phyloP scores from a whole-genome alignment of 2,888 invertebrate species.

The Macaria liturata region DNA sequence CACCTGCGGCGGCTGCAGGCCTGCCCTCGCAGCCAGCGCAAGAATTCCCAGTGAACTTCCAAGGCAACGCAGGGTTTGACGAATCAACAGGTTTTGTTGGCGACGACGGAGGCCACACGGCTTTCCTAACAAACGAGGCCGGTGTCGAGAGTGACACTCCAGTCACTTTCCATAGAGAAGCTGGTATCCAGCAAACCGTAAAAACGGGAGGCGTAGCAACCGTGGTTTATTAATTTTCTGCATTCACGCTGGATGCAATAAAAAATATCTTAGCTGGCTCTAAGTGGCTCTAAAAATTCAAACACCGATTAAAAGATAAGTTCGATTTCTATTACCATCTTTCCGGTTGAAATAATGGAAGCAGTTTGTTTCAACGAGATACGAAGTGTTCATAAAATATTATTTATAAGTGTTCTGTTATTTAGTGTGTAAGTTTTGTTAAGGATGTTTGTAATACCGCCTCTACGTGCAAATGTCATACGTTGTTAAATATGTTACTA shows the following conservation, averaged over 20 bases:
- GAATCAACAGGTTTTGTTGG: slow-evolving; percentile 53
- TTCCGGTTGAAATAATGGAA: no score
- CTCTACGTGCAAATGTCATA: no score
- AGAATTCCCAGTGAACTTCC: slow-evolving; percentile 49
- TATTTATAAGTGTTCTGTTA: no score
- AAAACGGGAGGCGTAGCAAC: slow-evolving; percentile 67
- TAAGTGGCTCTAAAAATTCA: no score
- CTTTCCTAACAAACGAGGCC: slow-evolving; percentile 46
- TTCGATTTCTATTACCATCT: no score
- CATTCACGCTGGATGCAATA: neutral
- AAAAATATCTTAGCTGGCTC: no score
- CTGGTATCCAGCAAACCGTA: slow-evolving; percentile 65
- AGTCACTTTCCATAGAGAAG: slow-evolving; percentile 62
- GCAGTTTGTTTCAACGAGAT: no score
- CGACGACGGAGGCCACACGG: slow-evolving; percentile 44
- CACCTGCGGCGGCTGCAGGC: slow-evolving; percentile 30
- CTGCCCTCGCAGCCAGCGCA: slow-evolving; percentile 45
- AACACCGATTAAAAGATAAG: no score
- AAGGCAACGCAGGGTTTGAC: slow-evolving; percentile 50
- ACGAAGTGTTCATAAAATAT: no score
- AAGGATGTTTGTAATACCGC: no score
- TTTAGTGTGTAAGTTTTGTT: no score
- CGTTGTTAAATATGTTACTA: no score
- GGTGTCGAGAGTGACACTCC: slow-evolving; percentile 52
- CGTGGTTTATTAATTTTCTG: slow-evolving; percentile 53